Evolutionary conservation across 2,797 vertebrate genomes (phyloP), one percentile per base, ranked within the genome.

Genomic region (Sebastes melanostomus): DNA sequence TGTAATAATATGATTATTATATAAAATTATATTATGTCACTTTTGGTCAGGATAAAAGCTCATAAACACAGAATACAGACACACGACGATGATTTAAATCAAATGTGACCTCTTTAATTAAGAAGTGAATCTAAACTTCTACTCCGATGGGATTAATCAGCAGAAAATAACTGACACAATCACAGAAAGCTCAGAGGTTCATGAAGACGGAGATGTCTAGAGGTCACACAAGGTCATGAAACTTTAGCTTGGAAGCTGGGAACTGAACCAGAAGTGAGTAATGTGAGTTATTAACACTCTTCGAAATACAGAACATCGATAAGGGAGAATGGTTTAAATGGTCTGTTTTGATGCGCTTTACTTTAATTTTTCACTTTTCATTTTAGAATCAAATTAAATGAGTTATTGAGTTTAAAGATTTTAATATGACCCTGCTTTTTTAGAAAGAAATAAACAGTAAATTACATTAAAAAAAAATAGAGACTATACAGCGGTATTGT

Each of bases 281-380:
- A 38, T 50, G 6, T 52, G 50, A 52, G 50, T n/a, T 52, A 52
- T 52, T 20, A 52, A 52, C 18, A 52, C 50, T 16, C 52, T 29
- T 70, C 60, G 18, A 29, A 55, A 68, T 16, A 46, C 55, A 55
- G 56, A 55, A 24, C 46, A 58, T 59, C 16, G 13, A 75, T 65
- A 20, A 70, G 29, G 1, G 5, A 38, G 61, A 66, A 11, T n/a
- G n/a, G n/a, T 72, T 66, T 20, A 68, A 68, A 73, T 79, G n/a
- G 11, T 29, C 66, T 71, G 27, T 59, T 81, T 29, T 34, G 72
- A 65, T 81, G 22, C 50, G 55, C 25, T 69, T 76, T 54, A 2
- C 6, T 22, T 62, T 27, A 2, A 4, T 55, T 52, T 32, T 18
- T 65, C 24, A 20, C 22, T 70, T 70, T 62, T 55, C 29, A 69